Evolutionary conservation across 2,888 invertebrate genomes (phyloP).

Genomic region (Melieria crassipennis): DNA sequence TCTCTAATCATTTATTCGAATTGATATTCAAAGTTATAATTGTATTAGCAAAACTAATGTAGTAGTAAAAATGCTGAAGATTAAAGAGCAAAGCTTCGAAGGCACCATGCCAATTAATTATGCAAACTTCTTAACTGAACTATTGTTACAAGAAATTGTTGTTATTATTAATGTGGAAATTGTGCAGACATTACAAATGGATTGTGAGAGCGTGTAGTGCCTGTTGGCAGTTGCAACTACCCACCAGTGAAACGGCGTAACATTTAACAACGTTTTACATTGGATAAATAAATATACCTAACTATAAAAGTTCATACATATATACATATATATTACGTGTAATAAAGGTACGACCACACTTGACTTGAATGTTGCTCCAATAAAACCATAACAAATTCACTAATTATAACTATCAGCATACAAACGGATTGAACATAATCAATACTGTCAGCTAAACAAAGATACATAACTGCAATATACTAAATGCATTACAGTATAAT

Average conservation of each 20-base stretch:
- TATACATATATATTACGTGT: background rate
- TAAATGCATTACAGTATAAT: no score
- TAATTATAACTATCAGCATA: no score
- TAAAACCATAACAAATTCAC: no score
- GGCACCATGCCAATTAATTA: background rate
- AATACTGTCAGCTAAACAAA: no score
- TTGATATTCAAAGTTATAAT: conserved; percentile 1
- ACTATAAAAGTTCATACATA: background rate
- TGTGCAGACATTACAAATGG: conserved; percentile 31
- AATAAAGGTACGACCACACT: no score
- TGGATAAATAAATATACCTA: background rate
- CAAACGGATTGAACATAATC: no score
- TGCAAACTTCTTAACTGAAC: background rate
- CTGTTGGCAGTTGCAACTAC: background rate
- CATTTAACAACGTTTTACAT: background rate
- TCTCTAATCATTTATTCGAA: background rate
- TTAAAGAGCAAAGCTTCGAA: background rate
- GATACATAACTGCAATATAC: no score
- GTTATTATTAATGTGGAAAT: conserved; percentile 19
- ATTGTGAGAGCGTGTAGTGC: background rate
- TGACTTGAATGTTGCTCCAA: no score
- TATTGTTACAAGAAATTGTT: conserved; percentile 15
- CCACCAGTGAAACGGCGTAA: conserved; percentile 12
- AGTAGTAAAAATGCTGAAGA: background rate
- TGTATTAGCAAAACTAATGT: background rate